Conservation (phyloP, 30 jellyfish, hydroid and myxozoan genomes). For the Aurelia aurita complex sp. Pacific region DNA sequence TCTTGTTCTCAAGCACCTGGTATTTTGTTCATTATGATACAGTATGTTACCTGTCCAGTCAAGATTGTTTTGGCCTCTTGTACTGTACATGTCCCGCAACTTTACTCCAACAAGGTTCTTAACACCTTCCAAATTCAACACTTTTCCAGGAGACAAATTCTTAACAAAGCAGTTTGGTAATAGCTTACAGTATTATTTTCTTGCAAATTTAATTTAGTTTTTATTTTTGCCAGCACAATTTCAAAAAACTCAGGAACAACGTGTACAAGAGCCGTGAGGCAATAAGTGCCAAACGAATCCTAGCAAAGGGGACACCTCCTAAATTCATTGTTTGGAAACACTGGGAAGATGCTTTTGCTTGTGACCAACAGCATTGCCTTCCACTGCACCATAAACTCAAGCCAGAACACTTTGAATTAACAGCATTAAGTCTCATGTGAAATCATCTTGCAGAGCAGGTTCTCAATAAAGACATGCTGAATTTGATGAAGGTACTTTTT, state of each 20-base stretch:
- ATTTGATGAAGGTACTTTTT: slow-evolving; percentile 4
- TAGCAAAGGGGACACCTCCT: neutral
- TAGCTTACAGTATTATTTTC: too few relatives aligned
- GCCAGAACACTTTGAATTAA: slow-evolving; percentile 13
- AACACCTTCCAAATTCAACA: too few relatives aligned
- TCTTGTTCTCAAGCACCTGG: too few relatives aligned
- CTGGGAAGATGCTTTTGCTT: slow-evolving; percentile 9
- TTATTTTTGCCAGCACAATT: neutral
- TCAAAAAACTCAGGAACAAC: slow-evolving; percentile 15
- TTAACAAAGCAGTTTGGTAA: too few relatives aligned
- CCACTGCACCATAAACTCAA: slow-evolving; percentile 5
- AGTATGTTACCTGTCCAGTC: too few relatives aligned
- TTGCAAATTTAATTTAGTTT: too few relatives aligned
- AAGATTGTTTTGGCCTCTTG: too few relatives aligned
- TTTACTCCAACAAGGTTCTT: too few relatives aligned
- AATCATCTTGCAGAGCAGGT: slow-evolving; percentile 24
- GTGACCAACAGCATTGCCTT: slow-evolving; percentile 1
- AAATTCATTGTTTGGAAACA: slow-evolving; percentile 9
- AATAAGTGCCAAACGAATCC: slow-evolving; percentile 8
- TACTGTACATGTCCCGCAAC: too few relatives aligned
- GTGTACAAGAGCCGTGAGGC: slow-evolving; percentile 1
- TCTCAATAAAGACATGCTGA: slow-evolving; percentile 9
- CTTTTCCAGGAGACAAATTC: too few relatives aligned
- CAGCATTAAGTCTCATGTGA: slow-evolving; percentile 6
- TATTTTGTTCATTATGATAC: too few relatives aligned